Evolutionary conservation across 2,797 vertebrate species (phyloP).

Genomic region (Eulemur coronatus): DNA sequence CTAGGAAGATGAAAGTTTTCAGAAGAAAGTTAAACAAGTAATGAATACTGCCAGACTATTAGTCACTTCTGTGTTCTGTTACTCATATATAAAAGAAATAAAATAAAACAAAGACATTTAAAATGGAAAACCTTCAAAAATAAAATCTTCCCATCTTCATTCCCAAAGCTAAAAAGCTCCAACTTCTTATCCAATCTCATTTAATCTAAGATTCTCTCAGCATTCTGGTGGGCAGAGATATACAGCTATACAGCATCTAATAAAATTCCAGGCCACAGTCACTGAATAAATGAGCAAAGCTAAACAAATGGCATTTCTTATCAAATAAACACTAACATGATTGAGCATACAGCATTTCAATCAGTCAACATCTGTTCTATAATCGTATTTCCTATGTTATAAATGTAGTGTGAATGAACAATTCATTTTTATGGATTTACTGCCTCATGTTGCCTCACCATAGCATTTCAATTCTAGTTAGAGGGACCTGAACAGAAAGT

Average conservation of each 20-base stretch:
- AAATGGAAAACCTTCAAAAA: conserved; percentile 51
- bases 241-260: conserved; percentile 48
- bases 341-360: conserved; percentile 67
- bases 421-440: conserved; percentile 68
- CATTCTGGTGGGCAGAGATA: conserved; percentile 33
- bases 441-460: conserved; percentile 40
- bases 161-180: neutral
- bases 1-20: conserved; percentile 50
- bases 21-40: conserved; percentile 51
- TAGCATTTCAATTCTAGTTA: conserved; percentile 62
- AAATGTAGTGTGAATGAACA: conserved; percentile 62
- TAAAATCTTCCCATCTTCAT: conserved; percentile 22
- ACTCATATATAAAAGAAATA: conserved; percentile 43
- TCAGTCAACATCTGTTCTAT: conserved; percentile 69
- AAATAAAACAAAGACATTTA: conserved; percentile 40
- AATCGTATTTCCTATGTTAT: conserved; percentile 62
- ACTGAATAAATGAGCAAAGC: conserved; percentile 62
- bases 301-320: conserved; percentile 68
- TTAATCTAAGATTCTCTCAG: conserved; percentile 36
- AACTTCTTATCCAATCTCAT: conserved; percentile 31
- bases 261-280: conserved; percentile 65
- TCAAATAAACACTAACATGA: conserved; percentile 75
- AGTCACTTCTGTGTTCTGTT: conserved; percentile 15
- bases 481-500: conserved; percentile 17
- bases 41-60: conserved; percentile 40